Evolutionary conservation across 2,113 vertebrate species (phyloP).

Genomic region (Xiphorhynchus elegans): DNA sequence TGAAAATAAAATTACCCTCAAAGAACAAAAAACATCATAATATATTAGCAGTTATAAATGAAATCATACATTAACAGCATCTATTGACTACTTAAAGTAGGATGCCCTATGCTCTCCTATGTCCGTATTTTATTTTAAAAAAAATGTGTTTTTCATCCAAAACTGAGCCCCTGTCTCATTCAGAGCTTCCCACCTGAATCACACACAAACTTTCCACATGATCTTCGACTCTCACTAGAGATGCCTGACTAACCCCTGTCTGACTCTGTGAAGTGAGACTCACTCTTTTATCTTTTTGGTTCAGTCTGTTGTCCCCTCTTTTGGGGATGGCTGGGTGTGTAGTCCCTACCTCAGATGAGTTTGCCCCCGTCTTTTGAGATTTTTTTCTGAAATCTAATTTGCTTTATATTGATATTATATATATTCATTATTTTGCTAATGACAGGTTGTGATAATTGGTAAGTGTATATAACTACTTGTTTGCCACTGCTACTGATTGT

Average conservation of each 20-base stretch:
- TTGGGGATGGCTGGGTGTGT: background rate
- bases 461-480: background rate
- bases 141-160: background rate
- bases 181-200: fast-evolving
- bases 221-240: background rate
- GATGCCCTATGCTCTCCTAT: background rate
- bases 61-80: background rate
- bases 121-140: fast-evolving
- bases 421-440: background rate
- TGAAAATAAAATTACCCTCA: background rate
- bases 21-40: background rate
- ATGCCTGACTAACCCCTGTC: background rate
- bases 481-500: background rate
- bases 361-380: background rate
- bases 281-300: background rate
- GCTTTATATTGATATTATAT: fast-evolving
- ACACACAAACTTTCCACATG: background rate
- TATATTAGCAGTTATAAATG: background rate
- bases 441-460: background rate
- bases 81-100: background rate
- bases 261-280: background rate
- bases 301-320: background rate
- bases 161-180: background rate
- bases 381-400: background rate
- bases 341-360: background rate